Base-by-base conservation (phyloP, 2,113 vertebrate genomes). In the Jaculus jaculus region DNA sequence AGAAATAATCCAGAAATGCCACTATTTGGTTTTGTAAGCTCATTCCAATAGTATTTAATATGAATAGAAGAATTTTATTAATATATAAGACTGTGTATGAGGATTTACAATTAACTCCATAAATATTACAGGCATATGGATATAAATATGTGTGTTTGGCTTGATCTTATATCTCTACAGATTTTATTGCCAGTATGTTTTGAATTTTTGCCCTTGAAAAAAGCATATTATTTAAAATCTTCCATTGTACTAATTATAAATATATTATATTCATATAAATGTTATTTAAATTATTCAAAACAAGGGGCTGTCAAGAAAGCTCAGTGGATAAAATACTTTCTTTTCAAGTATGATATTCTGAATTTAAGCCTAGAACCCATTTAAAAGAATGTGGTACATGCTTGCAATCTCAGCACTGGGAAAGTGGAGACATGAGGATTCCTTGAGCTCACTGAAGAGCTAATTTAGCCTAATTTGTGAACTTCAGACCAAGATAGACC, bases 1-100 rank as follows among this genome's bases (percentile, higher is more conserved):
- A 92, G 95, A 34, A 84, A 71, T 90, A 82, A 94, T 95, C 90
- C 89, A 96, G 95, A 77, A 92, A 88, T 92, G 68, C 63, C 80
- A 90, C 92, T 91, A 63, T 97, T 96, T 94, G 24, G 68, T 96
- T 96, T 91, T 88, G 66, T 92, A 90, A 84, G 81, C 61, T 83
- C 23, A 0, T 17, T 82, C 92, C 66, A 90, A 54, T 61, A 78
- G 37, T 26, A 90, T 7, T 17, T 13, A 74, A 91, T 96, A 87
- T 92, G 96, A 93, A 85, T 0, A 10, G 79, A 92, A 39, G 12
- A 72, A 32, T 47, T 26, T 60, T 89, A 89, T 95, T 78, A 66
- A 94, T 95, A 92, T 97, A 88, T 23, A 83, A 83, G 88, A 12
- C 72, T 69, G 2, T 17, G 16, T 82, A 85, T 87, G 79, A 90